These are phyloP conservation scores for Busseola fusca DNA, from an alignment of 2,888 invertebrate genomes.

Conservation along the genomic window DNA sequence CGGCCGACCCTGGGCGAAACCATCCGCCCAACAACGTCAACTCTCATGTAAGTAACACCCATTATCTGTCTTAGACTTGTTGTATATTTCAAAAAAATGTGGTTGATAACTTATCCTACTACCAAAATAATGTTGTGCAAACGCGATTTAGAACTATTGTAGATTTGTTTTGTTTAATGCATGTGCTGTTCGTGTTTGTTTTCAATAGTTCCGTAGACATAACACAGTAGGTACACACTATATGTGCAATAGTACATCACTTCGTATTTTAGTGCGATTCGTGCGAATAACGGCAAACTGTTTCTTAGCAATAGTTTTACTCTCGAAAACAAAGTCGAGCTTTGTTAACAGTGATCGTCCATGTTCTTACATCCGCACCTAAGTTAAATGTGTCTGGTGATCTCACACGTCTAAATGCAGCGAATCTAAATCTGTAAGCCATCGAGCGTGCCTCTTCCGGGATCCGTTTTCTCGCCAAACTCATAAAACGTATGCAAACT, in stretches of 20 bases:
- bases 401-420: conserved; percentile 86
- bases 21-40: conserved; percentile 87
- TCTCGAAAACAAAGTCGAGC: conserved; percentile 1
- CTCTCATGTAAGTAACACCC: conserved; percentile 82
- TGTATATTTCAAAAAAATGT: conserved; percentile 38
- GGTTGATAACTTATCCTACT: conserved; percentile 20
- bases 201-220: conserved; percentile 42
- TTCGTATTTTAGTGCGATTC: conserved; percentile 17
- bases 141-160: conserved; percentile 49
- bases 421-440: conserved; percentile 83
- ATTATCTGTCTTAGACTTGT: conserved; percentile 28
- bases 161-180: conserved; percentile 36
- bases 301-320: conserved; percentile 2
- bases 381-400: conserved; percentile 78
- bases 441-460: conserved; percentile 80
- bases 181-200: conserved; percentile 49
- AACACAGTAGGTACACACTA: conserved; percentile 38
- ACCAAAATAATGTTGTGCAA: conserved; percentile 36
- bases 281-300: conserved; percentile 25
- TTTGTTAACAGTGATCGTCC: conserved; percentile 38
- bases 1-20: conserved; percentile 82
- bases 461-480: conserved; percentile 83
- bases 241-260: conserved; percentile 26
- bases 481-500: conserved; percentile 84
- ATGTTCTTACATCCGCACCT: conserved; percentile 58